Base-by-base conservation (phyloP, 2,888 invertebrate genomes). In the Drosophila dives region DNA sequence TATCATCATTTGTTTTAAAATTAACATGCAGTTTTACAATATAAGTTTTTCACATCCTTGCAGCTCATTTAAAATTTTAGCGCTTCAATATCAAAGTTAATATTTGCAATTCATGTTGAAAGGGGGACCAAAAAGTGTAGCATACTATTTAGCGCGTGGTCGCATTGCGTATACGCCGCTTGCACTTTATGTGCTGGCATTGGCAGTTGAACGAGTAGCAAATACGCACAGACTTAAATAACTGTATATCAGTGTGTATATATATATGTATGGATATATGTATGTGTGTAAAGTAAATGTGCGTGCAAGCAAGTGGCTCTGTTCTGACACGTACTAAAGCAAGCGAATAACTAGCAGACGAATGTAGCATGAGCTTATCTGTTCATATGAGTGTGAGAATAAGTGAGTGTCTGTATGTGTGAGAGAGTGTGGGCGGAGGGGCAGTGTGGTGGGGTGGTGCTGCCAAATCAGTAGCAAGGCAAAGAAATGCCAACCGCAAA, bases 231-330 rank as follows among this genome's bases (percentile, higher is more conserved):
- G 61, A 61, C 48, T 63, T 33, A 36, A 42, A 33, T 53, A 42
- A 17, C n/a, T 50, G 26, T 53, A 32, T 48, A 29, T 49, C n/a
- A 51, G 40, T 33, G 20, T 32, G 15, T 20, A 10, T 29, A 40
- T 29, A 40, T 4, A 42, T 45, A 3, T 61, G 3, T 34, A 38
- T 45, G 26, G 3, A 17, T 12, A 12, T 7, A 34, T 40, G 29
- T 67, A 42, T 48, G 58, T 38, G 53, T 59, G 42, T 49, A 38
- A 68, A 71, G 66, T 36, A 74, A 79, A 83, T 72, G 82, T 86
- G 89, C 84, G 89, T 85, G 87, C 75, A 64, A 69, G 87, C 79
- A 81, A 77, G 84, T 86, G 74, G 76, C 89, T 76, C 62, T 86
- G 72, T 67, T 71, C 72, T 83, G 84, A 81, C 89, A 85, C 84